A percentile compares a stretch with the other conserved stretches of the same genome.
These are phyloP conservation scores for Lutraria lutraria DNA, from an alignment of 2,888 invertebrate genomes.

Conservation along the genomic window DNA sequence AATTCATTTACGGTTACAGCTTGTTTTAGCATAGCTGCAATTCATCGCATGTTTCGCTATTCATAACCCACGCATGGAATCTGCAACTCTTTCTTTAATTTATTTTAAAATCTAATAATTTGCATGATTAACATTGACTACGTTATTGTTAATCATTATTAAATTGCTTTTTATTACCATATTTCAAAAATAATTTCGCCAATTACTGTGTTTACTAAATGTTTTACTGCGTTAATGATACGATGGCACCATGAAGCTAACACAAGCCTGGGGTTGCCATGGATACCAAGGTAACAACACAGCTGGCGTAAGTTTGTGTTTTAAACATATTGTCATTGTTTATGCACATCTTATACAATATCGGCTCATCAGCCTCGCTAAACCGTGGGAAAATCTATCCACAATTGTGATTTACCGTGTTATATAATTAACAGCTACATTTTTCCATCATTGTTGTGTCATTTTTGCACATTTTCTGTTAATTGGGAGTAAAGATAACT, in stretches of 20 bases:
- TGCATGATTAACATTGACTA: constrained; percentile 6
- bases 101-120: constrained; percentile 11
- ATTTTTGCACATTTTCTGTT: constrained; percentile 59
- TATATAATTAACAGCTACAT: constrained; percentile 56
- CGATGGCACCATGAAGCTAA: constrained; percentile 34
- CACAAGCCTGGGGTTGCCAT: constrained; percentile 47
- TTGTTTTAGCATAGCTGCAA: not conserved
- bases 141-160: not conserved
- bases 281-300: constrained; percentile 45
- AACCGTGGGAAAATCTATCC: constrained; percentile 52
- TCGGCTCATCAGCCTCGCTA: constrained; percentile 42
- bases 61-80: not conserved
- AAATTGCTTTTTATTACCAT: constrained; percentile 2
- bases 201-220: constrained; percentile 20
- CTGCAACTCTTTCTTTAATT: not conserved
- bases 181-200: constrained; percentile 19
- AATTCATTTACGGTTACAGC: not conserved
- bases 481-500: constrained; percentile 54
- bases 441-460: constrained; percentile 53
- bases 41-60: not conserved
- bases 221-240: constrained; percentile 29
- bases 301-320: constrained; percentile 53
- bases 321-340: constrained; percentile 65
- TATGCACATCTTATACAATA: constrained; percentile 57
- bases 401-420: constrained; percentile 29